Conservation (phyloP, 2,113 vertebrate genomes). For the Apteryx mantelli region DNA sequence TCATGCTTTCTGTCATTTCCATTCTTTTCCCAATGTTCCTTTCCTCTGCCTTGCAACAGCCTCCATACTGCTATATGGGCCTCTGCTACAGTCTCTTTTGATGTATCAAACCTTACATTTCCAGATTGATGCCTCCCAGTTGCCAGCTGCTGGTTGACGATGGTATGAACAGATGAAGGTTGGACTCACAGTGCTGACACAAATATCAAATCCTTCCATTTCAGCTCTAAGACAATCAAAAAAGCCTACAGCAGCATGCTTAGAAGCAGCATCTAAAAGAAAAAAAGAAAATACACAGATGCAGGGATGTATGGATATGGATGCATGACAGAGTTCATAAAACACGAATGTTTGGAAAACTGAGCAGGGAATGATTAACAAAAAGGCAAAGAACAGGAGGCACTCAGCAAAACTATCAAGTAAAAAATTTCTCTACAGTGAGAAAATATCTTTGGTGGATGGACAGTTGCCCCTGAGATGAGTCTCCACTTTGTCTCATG, state of each 20-base stretch:
- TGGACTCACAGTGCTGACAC: conserved; percentile 92
- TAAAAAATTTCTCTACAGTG: background rate
- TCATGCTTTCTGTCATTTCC: background rate
- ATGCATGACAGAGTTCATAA: background rate
- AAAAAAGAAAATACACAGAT: background rate
- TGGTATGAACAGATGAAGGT: conserved; percentile 87
- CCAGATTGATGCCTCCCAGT: conserved; percentile 78
- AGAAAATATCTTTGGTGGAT: background rate
- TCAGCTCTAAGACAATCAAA: conserved; percentile 95
- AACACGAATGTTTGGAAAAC: background rate
- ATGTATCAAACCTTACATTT: conserved; percentile 75
- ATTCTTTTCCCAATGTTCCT: background rate
- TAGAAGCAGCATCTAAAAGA: conserved; percentile 90
- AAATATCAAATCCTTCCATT: conserved; percentile 91
- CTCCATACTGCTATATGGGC: background rate
- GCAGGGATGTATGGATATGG: background rate
- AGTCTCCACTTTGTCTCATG: background rate
- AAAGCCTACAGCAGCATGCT: conserved; percentile 94
- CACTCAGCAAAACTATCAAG: background rate
- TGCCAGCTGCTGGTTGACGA: conserved; percentile 43
- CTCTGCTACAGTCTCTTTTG: background rate
- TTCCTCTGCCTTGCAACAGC: background rate
- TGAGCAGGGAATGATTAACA: background rate
- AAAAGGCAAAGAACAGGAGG: background rate
- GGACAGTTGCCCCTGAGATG: background rate